A percentile compares a stretch with the other conserved stretches of the same genome.
phyloP scores from a whole-genome alignment of 2,113 vertebrate genomes.

The Ivindomyrus marchei region DNA sequence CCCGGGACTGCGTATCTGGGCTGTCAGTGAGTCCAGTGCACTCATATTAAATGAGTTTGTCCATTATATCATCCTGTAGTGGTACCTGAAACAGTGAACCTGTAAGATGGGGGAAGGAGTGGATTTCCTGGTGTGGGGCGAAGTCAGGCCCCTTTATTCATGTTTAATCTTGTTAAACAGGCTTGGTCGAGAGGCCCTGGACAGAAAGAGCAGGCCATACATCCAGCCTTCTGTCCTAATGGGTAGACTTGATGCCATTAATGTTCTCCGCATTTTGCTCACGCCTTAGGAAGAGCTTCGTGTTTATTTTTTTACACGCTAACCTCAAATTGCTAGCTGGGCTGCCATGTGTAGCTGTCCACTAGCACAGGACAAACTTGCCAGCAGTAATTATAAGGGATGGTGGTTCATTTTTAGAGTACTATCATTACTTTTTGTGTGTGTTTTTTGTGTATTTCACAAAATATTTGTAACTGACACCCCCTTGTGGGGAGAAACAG shows the following conservation, averaged over 20 bases:
- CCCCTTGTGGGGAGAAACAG: constrained; percentile 34
- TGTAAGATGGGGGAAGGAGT: background rate
- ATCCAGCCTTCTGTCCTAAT: background rate
- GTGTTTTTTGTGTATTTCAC: background rate
- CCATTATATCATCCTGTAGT: background rate
- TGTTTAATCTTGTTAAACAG: background rate
- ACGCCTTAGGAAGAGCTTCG: background rate
- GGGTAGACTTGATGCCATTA: background rate
- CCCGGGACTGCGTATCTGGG: background rate
- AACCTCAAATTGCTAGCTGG: background rate
- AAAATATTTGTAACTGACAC: constrained; percentile 27
- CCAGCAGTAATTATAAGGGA: background rate
- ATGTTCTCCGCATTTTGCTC: background rate
- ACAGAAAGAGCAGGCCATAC: background rate
- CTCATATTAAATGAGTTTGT: background rate
- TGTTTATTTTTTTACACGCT: background rate
- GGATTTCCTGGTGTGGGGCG: background rate
- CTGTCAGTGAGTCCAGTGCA: background rate
- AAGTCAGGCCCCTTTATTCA: background rate
- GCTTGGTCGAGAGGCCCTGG: background rate
- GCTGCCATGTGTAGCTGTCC: background rate
- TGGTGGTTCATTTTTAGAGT: background rate
- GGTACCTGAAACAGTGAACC: background rate
- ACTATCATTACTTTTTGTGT: background rate
- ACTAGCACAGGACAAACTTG: background rate